Percentiles rank a stretch among this genome's conserved stretches.
phyloP scores from a whole-genome alignment of 2,113 vertebrate genomes.

The Oreotrochilus melanogaster region DNA sequence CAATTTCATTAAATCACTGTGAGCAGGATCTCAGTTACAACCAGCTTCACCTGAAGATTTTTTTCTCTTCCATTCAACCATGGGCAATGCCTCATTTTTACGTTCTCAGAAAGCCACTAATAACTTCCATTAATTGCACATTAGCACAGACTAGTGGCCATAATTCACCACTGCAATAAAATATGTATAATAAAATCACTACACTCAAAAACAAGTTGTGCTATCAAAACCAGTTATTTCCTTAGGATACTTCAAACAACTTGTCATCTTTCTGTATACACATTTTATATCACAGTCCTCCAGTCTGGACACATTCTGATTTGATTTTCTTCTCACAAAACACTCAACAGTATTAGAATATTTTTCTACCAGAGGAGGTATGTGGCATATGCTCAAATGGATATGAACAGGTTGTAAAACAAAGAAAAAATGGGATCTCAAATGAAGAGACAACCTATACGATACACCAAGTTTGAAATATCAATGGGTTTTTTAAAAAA shows the following conservation, averaged over 20 bases:
- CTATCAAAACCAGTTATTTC: neutral
- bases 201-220: neutral
- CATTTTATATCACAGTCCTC: neutral
- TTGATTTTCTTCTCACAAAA: neutral
- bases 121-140: neutral
- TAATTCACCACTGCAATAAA: slow-evolving; percentile 26
- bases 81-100: neutral
- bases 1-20: neutral
- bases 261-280: neutral
- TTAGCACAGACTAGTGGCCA: slow-evolving; percentile 68
- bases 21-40: neutral
- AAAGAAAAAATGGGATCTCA: neutral
- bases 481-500: neutral
- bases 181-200: neutral
- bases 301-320: neutral
- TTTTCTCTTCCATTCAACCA: neutral
- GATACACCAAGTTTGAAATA: neutral
- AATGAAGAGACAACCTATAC: neutral
- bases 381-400: neutral
- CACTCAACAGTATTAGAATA: neutral
- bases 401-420: neutral
- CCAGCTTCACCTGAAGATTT: neutral
- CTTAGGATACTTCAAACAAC: neutral
- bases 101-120: neutral
- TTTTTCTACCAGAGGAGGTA: neutral